Base-by-base conservation (phyloP, 64 coral and sea anemone species). In the Actinia equina region DNA sequence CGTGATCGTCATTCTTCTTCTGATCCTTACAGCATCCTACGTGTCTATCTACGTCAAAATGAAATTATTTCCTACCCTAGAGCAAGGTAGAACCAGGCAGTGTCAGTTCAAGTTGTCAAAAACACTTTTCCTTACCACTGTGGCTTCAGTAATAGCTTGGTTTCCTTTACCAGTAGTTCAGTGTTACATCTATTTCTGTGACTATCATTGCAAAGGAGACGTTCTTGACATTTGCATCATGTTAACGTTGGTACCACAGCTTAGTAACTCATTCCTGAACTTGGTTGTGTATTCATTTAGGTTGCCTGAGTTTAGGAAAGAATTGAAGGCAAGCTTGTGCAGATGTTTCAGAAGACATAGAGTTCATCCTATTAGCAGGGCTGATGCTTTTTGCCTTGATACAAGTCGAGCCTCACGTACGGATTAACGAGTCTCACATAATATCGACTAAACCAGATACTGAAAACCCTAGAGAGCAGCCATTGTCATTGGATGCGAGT, bases 241-340 rank as follows among this genome's bases (percentile, higher is more conserved):
- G 42, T 18, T 81, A 9, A 17, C 78, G 2, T 49, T 81, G 17
- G 43, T 81, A 14, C 27, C 69, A 74, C 69, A 74, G 25, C 69
- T 81, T 18, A 49, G 43, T 17, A 81, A 81, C 17, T 81, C 78
- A 4, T 81, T 81, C 27, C 9, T 81, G 22, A 81, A 81, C 78
- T 51, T 81, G 42, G 3, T 52, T 81, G 49, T 81, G 7, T 81
- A 81, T 52, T 44, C 44, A 20, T 81, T 44, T 18, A 81, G 78
- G 15, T 20, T 81, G 43, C 43, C 78, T 20, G 78, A 81, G 45
- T 81, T 81, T 52, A 81, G 78, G 17, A 52, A 81, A 52, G 78
- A 81, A 18, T 17, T 81, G 43, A 81, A 81, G 22, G 19, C 16
- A 19, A 49, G 10, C 6, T 52, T 81, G 3, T 25, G 43, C 14